Evolutionary conservation across 2,797 vertebrate genomes (phyloP), one percentile per base, ranked within the genome.

Genomic region (Eutrigla gurnardus): DNA sequence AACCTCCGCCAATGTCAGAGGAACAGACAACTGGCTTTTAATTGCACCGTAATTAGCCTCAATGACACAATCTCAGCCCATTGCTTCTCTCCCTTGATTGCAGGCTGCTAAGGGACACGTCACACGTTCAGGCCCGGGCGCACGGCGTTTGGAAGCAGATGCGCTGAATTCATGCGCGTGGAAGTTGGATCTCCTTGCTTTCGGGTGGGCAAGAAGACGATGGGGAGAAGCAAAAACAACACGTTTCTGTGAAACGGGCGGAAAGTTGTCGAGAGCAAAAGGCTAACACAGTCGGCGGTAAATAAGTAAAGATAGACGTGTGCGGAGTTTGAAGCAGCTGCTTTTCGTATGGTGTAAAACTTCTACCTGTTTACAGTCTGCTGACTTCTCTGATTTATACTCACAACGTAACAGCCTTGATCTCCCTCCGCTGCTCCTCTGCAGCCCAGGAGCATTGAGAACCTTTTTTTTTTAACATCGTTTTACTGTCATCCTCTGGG

Each of bases 31-130:
- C 91, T 91, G 77, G 86, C 89, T 95, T 95, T 94, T 95, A 96
- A 97, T 96, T 95, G 90, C 88, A 25, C 93, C 72, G 85, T 92
- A 95, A 96, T 97, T 96, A 97, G 94, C 95, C 88, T 93, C 93
- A 93, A 91, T 93, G 93, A 93, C 86, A 90, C 45, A n/a, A 88
- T 85, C 78, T 68, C 71, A 86, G 80, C 86, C 81, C 75, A 59
- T 79, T 75, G 84, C 79, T 77, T 80, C 77, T 62, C 58, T 49
- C 45, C 25, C 25, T 25, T 92, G 86, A 94, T 91, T 91, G 73
- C 86, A 89, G 80, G 60, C 81, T 83, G 72, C 88, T 83, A 81
- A 87, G 60, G 65, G 58, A 88, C 81, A 58, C 25, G 25, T 57
- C 49, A 58, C 43, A 73, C 77, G 67, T 82, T 78, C 58, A 87